Conservation (phyloP, 2,113 vertebrate genomes). For the Camelus dromedarius region DNA sequence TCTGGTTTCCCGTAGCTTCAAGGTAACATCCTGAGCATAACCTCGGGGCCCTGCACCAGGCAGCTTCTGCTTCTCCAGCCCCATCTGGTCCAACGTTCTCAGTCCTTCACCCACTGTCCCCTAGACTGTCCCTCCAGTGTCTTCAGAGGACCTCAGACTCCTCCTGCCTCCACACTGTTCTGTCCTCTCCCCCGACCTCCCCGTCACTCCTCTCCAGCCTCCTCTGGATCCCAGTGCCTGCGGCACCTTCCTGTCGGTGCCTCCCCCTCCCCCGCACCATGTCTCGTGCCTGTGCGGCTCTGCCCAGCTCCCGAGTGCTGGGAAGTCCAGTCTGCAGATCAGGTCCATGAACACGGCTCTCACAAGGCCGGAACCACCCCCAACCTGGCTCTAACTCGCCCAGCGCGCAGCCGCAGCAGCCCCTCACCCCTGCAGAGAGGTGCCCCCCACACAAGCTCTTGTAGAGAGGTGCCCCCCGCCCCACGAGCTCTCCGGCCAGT, state of each 20-base stretch:
- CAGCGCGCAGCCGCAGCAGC: too few species aligned
- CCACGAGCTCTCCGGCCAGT: too few species aligned
- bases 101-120: not conserved
- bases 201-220: too few species aligned
- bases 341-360: not conserved
- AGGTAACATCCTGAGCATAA: not conserved
- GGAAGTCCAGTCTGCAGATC: too few species aligned
- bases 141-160: too few species aligned
- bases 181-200: not conserved
- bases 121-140: not conserved
- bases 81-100: rapidly evolving
- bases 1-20: not conserved
- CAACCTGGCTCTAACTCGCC: rapidly evolving
- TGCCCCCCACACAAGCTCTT: too few species aligned
- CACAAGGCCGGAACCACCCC: not conserved
- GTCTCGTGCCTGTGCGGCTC: too few species aligned
- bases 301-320: too few species aligned
- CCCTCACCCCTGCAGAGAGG: too few species aligned
- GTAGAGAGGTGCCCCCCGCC: too few species aligned
- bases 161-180: not conserved
- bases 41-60: not conserved
- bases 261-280: too few species aligned
- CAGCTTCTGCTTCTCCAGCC: not conserved
- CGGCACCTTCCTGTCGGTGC: too few species aligned
- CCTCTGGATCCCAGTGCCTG: not conserved